Evolutionary conservation across 1,140 invertebrate genomes (phyloP).

Genomic region (Platyscapa corneri): DNA sequence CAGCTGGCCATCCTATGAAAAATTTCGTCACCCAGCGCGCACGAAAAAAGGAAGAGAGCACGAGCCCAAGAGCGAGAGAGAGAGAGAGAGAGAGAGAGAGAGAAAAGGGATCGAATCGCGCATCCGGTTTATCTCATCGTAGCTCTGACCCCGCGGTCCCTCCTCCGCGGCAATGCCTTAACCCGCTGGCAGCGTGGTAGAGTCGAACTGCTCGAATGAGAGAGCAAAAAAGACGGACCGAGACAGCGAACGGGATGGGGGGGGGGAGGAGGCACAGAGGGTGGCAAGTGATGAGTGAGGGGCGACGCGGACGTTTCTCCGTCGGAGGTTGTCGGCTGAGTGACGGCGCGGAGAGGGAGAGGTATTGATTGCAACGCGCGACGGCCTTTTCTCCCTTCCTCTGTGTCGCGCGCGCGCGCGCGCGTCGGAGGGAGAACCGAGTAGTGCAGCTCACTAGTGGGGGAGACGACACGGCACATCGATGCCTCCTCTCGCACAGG

Average conservation of each 20-base stretch:
- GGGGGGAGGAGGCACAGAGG: neutral
- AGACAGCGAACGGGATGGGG: neutral
- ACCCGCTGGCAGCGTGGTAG: neutral
- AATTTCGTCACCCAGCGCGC: constrained; percentile 3
- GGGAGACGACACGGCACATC: constrained; percentile 28
- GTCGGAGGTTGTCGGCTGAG: constrained; percentile 59
- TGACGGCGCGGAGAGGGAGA: constrained; percentile 53
- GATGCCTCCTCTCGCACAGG: constrained; percentile 1
- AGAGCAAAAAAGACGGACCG: too few relatives aligned
- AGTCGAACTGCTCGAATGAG: neutral
- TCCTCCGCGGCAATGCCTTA: neutral
- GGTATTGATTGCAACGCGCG: constrained; percentile 47
- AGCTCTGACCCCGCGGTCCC: neutral
- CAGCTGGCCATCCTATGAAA: constrained; percentile 4
- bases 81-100: too few relatives aligned
- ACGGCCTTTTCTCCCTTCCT: neutral
- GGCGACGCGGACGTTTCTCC: constrained; percentile 17
- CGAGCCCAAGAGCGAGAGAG: neutral
- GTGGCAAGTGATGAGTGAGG: too few relatives aligned
- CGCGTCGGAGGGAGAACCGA: neutral
- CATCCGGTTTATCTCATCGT: constrained; percentile 4
- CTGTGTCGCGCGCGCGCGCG: neutral
- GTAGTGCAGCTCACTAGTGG: constrained; percentile 26
- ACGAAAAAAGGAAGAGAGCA: neutral
- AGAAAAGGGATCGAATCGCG: neutral